These are phyloP conservation scores for Morone saxatilis DNA, from an alignment of 2,113 vertebrate species.

Conservation along the genomic window DNA sequence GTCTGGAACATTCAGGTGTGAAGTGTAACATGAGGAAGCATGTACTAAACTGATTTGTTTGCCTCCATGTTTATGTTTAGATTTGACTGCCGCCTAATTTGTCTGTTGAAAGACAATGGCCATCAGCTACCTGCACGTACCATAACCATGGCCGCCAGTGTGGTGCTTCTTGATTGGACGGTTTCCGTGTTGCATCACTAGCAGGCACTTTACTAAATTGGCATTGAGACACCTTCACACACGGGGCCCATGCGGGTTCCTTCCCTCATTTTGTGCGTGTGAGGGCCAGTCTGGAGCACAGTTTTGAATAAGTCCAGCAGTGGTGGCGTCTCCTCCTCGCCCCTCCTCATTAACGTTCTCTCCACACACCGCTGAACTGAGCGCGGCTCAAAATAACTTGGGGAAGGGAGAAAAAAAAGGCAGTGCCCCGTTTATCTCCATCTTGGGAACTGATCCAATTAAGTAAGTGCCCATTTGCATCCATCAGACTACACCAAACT, in stretches of 20 bases:
- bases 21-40: conserved; percentile 65
- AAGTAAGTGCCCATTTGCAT: conserved; percentile 96
- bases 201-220: conserved; percentile 66
- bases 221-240: conserved; percentile 50
- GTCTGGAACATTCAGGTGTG: conserved; percentile 68
- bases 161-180: conserved; percentile 36
- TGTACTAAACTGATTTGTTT: conserved; percentile 40
- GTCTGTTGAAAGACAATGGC: conserved; percentile 39
- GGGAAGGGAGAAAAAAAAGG: conserved; percentile 72
- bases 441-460: conserved; percentile 98
- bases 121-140: conserved; percentile 46
- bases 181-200: conserved; percentile 60
- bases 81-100: conserved; percentile 41
- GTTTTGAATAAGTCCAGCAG: conserved; percentile 68
- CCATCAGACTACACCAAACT: conserved; percentile 87
- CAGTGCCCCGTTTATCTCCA: conserved; percentile 91
- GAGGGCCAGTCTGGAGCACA: conserved; percentile 54
- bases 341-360: conserved; percentile 78
- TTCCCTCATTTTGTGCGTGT: conserved; percentile 52
- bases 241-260: conserved; percentile 39
- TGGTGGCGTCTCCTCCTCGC: conserved; percentile 54
- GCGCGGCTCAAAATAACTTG: conserved; percentile 91
- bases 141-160: conserved; percentile 25
- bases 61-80: conserved; percentile 37
- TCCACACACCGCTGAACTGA: conserved; percentile 84